These are phyloP conservation scores for Galemys pyrenaicus DNA, from an alignment of 2,113 vertebrate species.

Conservation along the genomic window DNA sequence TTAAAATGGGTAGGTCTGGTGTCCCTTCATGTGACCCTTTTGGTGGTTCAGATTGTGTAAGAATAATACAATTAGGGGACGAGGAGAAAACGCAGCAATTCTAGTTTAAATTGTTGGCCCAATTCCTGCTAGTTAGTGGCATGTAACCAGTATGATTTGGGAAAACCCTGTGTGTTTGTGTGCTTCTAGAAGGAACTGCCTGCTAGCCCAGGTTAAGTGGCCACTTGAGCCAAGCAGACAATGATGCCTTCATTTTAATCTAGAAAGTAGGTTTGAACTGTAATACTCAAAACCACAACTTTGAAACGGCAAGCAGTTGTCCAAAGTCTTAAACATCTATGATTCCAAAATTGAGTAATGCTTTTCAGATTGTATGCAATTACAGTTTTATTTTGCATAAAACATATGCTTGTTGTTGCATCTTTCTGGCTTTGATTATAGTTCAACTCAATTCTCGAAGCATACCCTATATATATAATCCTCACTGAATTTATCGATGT, in stretches of 20 bases:
- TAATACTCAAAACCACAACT: background rate
- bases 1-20: constrained; percentile 77
- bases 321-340: background rate
- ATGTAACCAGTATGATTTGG: background rate
- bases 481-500: background rate
- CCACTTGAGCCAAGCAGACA: background rate
- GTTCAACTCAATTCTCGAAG: background rate
- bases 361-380: background rate
- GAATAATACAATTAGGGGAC: constrained; percentile 45
- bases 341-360: background rate
- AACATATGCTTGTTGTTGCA: background rate
- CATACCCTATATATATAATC: background rate
- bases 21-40: constrained; percentile 54
- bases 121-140: background rate
- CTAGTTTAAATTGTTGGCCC: constrained; percentile 47
- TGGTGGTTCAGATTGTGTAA: background rate
- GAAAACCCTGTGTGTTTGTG: background rate
- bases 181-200: background rate
- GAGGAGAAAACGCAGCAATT: constrained; percentile 49
- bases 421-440: background rate
- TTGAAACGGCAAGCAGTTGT: background rate
- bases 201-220: background rate
- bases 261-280: background rate
- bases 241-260: background rate
- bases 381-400: background rate